These are phyloP conservation scores for Coenonympha glycerion DNA, from an alignment of 2,888 invertebrate genomes.

Conservation along the genomic window DNA sequence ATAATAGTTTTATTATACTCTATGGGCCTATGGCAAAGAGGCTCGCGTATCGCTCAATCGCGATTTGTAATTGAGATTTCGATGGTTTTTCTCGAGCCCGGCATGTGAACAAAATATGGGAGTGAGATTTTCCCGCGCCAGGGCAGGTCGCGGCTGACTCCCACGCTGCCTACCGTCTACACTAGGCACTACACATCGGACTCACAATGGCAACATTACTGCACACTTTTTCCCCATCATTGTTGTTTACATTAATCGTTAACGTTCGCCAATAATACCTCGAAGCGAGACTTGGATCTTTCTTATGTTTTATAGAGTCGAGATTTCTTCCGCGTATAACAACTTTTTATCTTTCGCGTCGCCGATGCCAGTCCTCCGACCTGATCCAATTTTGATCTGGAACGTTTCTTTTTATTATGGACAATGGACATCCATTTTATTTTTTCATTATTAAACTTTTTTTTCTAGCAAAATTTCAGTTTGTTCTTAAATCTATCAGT, in stretches of 20 bases:
- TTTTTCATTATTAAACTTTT: too few relatives aligned
- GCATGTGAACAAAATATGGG: conserved; percentile 33
- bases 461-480: too few relatives aligned
- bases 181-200: conserved; percentile 52
- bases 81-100: conserved; percentile 26
- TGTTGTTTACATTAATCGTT: conserved; percentile 59
- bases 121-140: conserved; percentile 57
- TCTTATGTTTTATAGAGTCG: conserved; percentile 51
- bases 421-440: too few relatives aligned
- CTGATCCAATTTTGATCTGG: conserved; percentile 50
- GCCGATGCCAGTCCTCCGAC: conserved; percentile 48
- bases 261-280: conserved; percentile 56
- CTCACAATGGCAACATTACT: conserved; percentile 62
- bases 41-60: conserved; percentile 8
- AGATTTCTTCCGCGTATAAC: conserved; percentile 60
- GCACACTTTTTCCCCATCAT: conserved; percentile 58
- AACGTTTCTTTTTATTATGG: conserved; percentile 33
- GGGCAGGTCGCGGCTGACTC: conserved; percentile 53
- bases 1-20: too few relatives aligned
- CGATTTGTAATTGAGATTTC: conserved; percentile 23
- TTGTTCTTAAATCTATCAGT: too few relatives aligned
- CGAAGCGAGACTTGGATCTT: conserved; percentile 62
- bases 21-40: neutral
- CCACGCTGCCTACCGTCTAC: conserved; percentile 66
- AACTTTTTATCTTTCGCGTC: conserved; percentile 43